These are phyloP conservation scores for Leptopterna dolabrata DNA, from an alignment of 2,888 invertebrate species.

Conservation along the genomic window DNA sequence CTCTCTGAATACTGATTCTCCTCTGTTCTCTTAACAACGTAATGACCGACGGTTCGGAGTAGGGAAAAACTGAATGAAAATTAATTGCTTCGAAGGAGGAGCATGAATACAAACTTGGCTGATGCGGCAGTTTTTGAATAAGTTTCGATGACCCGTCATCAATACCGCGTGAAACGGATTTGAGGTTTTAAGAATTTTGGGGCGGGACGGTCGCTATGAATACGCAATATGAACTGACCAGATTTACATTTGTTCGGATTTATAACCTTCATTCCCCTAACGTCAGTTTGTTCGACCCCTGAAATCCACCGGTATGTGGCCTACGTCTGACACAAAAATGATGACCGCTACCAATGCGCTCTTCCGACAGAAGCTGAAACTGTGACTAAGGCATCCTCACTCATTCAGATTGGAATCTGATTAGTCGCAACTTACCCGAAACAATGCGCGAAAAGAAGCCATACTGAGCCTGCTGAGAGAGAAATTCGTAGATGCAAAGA, in stretches of 20 bases:
- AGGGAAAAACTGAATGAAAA: constrained; percentile 3
- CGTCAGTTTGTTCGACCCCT: neutral
- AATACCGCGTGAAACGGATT: neutral
- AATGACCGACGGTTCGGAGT: neutral
- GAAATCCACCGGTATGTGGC: too few relatives aligned
- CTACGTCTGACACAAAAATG: too few relatives aligned
- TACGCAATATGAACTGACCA: neutral
- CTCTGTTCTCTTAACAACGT: neutral
- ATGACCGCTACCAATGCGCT: too few relatives aligned
- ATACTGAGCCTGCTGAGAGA: too few relatives aligned
- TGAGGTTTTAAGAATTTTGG: neutral
- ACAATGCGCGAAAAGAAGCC: too few relatives aligned
- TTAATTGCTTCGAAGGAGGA: neutral
- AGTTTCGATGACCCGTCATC: neutral
- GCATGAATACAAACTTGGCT: constrained; percentile 12
- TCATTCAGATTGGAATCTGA: too few relatives aligned
- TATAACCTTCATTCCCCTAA: neutral
- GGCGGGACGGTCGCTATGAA: neutral
- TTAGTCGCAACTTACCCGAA: too few relatives aligned
- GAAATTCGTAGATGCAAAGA: too few relatives aligned
- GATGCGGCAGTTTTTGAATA: neutral
- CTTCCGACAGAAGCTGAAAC: too few relatives aligned
- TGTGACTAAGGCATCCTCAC: too few relatives aligned
- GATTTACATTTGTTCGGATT: neutral
- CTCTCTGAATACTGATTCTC: neutral